Evolutionary conservation across 2,113 vertebrate species (phyloP), one percentile per base, ranked within the genome.

Genomic region (Rafetus swinhoei): DNA sequence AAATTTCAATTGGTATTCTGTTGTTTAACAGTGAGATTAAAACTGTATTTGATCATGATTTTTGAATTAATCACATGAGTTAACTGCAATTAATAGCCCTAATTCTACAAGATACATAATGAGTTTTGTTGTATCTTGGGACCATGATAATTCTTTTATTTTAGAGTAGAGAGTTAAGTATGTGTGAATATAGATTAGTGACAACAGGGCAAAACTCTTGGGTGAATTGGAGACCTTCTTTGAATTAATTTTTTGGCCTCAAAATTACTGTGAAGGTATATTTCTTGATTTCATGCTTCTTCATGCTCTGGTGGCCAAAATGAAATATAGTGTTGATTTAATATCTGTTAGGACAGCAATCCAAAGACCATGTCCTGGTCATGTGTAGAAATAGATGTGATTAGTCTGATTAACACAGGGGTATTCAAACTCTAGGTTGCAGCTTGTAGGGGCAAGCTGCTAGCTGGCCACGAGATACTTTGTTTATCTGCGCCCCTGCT

Each of bases 361-460:
- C 65, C 59, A 87, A 22, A 84, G 84, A 74, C 29, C 29, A 93
- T 87, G 87, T 87, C 88, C 11, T 53, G 84, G 85, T 89, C 27
- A 39, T 27, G 7, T 14, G 57, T 7, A 50, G 54, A 95, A 85
- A 54, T 84, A 74, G 0, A 0, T 85, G 83, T 93, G 87, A 59
- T 89, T 74, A 74, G 14, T 45, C 45, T 45, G 45, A 45, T 45
- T 45, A 45, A 45, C 45, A 45, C 45, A 45, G 45, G 45, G 45
- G 45, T 45, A 45, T 45, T 45, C 45, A 45, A 45, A 45, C 45
- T 45, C 45, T 45, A 45, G 45, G 45, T 45, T 45, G 45, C 45
- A 45, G 45, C 45, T 45, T 45, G 45, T 45, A 45, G 5, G 45
- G 45, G 45, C 45, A 45, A 45, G 45, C 45, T 45, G 45, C 45